phyloP scores from a whole-genome alignment of 2,797 vertebrate species.

The Mallotus villosus region DNA sequence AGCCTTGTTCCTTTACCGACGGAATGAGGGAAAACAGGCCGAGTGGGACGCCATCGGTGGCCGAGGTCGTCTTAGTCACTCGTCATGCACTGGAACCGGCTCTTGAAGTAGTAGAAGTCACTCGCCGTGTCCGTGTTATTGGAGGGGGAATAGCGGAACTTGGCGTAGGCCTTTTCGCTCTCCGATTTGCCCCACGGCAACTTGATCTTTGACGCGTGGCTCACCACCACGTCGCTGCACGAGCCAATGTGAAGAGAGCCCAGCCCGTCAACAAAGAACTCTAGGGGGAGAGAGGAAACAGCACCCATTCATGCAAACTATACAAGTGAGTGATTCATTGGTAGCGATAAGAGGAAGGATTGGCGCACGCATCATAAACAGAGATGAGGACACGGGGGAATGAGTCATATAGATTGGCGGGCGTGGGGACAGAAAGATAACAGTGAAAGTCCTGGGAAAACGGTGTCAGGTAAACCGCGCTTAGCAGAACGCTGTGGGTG shows the following conservation, averaged over 20 bases:
- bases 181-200: constrained; percentile 80
- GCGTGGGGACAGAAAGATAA: too few relatives aligned
- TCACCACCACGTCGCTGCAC: constrained; percentile 83
- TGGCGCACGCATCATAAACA: too few relatives aligned
- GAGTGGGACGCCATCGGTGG: background rate
- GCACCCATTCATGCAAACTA: too few relatives aligned
- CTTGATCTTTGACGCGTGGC: constrained; percentile 80
- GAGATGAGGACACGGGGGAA: too few relatives aligned
- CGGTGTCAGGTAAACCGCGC: too few relatives aligned
- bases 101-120: constrained; percentile 84
- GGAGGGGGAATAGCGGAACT: constrained; percentile 75
- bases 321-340: too few relatives aligned
- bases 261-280: constrained; percentile 89
- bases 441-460: too few relatives aligned
- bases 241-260: constrained; percentile 86
- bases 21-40: background rate
- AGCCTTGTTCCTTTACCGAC: background rate
- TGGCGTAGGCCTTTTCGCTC: constrained; percentile 75
- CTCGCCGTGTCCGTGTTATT: constrained; percentile 42
- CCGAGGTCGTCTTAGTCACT: constrained; percentile 48
- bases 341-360: too few relatives aligned
- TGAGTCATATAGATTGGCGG: too few relatives aligned
- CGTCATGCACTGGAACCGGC: constrained; percentile 86
- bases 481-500: background rate
- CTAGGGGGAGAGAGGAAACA: constrained; percentile 55